These are phyloP conservation scores for Odocoileus hemionus DNA, from an alignment of 2,113 vertebrate genomes.

Conservation along the genomic window DNA sequence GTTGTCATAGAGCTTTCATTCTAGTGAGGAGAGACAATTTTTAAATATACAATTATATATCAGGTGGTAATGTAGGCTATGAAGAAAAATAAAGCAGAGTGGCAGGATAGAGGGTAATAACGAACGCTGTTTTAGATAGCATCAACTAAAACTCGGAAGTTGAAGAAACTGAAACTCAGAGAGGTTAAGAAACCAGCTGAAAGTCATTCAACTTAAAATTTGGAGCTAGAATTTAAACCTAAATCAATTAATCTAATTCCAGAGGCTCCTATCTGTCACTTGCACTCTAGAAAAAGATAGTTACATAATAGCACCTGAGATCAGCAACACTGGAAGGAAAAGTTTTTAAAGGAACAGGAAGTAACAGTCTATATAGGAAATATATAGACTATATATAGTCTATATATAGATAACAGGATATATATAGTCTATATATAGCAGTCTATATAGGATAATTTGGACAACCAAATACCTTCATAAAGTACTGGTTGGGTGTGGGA, in stretches of 20 bases:
- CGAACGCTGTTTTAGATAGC: background rate
- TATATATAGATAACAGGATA: too few relatives aligned
- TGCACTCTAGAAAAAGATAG: background rate
- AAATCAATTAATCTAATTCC: background rate
- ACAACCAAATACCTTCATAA: background rate
- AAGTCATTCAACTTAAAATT: background rate
- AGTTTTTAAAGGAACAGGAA: background rate
- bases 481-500: background rate
- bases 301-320: background rate
- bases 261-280: background rate
- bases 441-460: background rate
- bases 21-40: background rate
- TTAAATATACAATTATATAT: background rate
- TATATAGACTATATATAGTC: too few relatives aligned
- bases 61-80: background rate
- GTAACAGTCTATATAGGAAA: background rate
- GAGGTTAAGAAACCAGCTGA: background rate
- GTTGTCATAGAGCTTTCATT: background rate
- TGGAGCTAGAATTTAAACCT: background rate
- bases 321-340: background rate
- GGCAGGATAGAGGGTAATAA: background rate
- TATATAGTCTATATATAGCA: background rate
- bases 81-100: background rate
- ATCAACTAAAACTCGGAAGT: background rate
- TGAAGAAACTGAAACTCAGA: background rate